These are phyloP conservation scores for Brachypodius melanocephalos DNA, from an alignment of 2,113 vertebrate genomes.

Conservation along the genomic window DNA sequence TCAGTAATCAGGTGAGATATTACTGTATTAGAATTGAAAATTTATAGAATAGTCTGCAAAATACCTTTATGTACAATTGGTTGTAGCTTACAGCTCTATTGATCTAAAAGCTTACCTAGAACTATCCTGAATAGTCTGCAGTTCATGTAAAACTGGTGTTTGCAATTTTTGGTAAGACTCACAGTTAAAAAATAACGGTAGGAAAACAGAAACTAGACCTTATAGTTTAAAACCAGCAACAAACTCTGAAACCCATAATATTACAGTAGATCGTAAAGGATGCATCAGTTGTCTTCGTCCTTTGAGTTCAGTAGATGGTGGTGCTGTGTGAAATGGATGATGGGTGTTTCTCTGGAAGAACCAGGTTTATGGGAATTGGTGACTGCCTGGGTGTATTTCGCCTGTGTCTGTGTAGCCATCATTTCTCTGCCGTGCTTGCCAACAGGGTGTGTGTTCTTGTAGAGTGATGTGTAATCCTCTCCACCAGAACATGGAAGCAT, in stretches of 20 bases:
- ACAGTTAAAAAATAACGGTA: neutral
- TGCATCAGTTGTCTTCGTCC: neutral
- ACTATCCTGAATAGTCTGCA: neutral
- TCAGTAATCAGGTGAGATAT: neutral
- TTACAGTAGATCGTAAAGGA: fast-evolving
- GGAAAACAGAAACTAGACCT: neutral
- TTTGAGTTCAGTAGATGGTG: neutral
- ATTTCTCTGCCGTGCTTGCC: slow-evolving; percentile 32
- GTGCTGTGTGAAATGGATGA: neutral
- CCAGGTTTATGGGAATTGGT: neutral
- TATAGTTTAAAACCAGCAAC: neutral
- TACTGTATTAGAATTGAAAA: neutral
- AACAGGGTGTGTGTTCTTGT: slow-evolving; percentile 55
- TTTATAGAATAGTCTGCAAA: neutral
- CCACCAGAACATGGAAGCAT: slow-evolving; percentile 43
- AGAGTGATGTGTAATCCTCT: slow-evolving; percentile 50
- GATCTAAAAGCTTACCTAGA: neutral
- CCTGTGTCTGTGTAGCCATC: neutral
- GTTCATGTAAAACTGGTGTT: neutral
- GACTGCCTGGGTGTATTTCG: neutral
- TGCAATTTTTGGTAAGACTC: neutral
- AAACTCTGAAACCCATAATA: neutral
- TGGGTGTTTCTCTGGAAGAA: neutral
- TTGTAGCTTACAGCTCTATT: neutral
- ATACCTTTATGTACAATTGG: neutral